Evolutionary conservation across 2,797 vertebrate genomes (phyloP).

Genomic region (Myripristis murdjan): DNA sequence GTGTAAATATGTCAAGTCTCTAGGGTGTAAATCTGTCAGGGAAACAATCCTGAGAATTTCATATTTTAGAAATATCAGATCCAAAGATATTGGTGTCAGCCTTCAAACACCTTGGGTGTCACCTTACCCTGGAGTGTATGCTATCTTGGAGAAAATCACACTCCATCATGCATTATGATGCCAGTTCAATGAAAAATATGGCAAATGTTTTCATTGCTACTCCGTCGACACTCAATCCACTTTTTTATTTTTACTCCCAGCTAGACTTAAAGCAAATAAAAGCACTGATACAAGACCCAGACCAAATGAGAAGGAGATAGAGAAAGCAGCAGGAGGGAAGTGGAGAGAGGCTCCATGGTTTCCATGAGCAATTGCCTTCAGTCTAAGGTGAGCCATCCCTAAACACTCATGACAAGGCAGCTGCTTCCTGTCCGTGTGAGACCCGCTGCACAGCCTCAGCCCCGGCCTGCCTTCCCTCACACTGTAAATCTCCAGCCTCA

Average conservation of each 20-base stretch:
- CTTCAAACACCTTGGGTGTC: too few species aligned
- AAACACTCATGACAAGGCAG: conserved; percentile 26
- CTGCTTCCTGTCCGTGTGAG: conserved; percentile 52
- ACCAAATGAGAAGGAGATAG: background rate
- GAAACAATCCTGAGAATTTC: too few species aligned
- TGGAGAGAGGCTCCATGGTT: background rate
- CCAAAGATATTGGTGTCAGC: too few species aligned
- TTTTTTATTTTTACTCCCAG: too few species aligned
- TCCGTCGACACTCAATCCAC: background rate
- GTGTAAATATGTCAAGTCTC: too few species aligned
- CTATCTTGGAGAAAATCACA: background rate
- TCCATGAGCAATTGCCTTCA: conserved; percentile 5
- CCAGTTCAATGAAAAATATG: background rate
- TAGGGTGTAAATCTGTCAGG: too few species aligned
- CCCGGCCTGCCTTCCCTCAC: conserved; percentile 10
- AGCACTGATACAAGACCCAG: too few species aligned
- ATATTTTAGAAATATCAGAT: too few species aligned
- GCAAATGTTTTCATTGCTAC: background rate
- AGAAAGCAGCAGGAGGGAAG: background rate
- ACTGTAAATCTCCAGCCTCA: conserved; percentile 39
- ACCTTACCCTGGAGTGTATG: too few species aligned
- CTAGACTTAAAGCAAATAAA: background rate
- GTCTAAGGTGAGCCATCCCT: conserved; percentile 16
- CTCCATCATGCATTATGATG: background rate
- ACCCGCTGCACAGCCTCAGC: background rate